phyloP scores from a whole-genome alignment of 2,113 vertebrate genomes.

The Willisornis vidua region DNA sequence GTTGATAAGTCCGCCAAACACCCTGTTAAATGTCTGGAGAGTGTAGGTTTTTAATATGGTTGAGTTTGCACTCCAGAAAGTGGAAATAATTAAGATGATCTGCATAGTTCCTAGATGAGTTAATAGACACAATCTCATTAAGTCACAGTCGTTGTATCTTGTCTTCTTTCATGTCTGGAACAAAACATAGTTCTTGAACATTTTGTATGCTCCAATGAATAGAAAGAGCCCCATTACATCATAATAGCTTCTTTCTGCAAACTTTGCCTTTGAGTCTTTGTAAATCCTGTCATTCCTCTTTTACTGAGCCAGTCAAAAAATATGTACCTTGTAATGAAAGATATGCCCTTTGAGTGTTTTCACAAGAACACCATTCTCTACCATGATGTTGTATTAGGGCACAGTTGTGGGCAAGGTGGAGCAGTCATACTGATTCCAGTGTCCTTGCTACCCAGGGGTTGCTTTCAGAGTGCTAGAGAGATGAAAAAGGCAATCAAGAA shows the following conservation, averaged over 20 bases:
- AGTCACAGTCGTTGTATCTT: background rate
- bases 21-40: background rate
- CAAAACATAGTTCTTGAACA: background rate
- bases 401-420: constrained; percentile 15
- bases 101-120: background rate
- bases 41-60: background rate
- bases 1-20: background rate
- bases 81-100: background rate
- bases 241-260: constrained; percentile 17
- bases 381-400: background rate
- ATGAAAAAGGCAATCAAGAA: constrained; percentile 58
- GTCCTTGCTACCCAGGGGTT: background rate
- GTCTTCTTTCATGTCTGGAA: background rate
- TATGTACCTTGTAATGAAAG: constrained; percentile 27
- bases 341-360: constrained; percentile 31
- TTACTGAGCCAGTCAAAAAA: constrained; percentile 7
- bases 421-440: background rate
- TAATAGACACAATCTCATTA: background rate
- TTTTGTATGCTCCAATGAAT: background rate
- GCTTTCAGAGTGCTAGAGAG: constrained; percentile 6
- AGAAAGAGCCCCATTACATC: background rate
- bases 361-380: background rate
- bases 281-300: constrained; percentile 27
- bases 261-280: constrained; percentile 22
- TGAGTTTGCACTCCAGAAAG: background rate